phyloP scores from a whole-genome alignment of 2,113 vertebrate genomes.

The Anhinga anhinga region DNA sequence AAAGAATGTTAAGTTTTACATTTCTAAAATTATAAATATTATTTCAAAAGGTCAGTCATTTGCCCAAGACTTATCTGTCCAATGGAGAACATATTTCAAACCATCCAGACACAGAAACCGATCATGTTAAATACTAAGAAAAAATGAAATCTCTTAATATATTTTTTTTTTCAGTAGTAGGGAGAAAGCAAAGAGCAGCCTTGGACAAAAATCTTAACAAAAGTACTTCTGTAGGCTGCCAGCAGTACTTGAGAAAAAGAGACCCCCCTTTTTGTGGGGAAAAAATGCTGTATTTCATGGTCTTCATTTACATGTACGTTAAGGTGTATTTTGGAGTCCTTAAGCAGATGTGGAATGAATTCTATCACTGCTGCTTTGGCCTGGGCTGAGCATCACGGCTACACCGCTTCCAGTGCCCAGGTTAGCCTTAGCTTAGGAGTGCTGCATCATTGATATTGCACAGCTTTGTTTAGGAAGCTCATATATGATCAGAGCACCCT shows the following conservation, averaged over 20 bases:
- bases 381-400: accelerated
- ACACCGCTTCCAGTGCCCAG: accelerated
- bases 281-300: not conserved
- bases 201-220: not conserved
- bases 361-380: not conserved
- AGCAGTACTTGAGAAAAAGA: not conserved
- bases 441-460: accelerated
- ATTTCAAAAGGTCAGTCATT: conserved; percentile 95
- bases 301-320: not conserved
- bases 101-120: conserved; percentile 62
- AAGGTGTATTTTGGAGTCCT: not conserved
- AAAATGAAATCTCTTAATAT: conserved; percentile 63
- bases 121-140: conserved; percentile 67
- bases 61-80: conserved; percentile 74
- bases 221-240: conserved; percentile 1
- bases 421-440: accelerated
- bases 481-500: not conserved
- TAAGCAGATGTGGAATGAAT: not conserved
- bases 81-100: conserved; percentile 76
- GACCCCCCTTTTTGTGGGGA: not conserved
- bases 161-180: conserved; percentile 16
- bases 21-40: conserved; percentile 89
- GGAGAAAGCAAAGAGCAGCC: not conserved
- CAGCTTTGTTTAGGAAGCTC: not conserved
- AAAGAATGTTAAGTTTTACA: conserved; percentile 92